A percentile compares a stretch with the other conserved stretches of the same genome.
phyloP scores from a whole-genome alignment of 2,888 invertebrate species.

The Stenurella melanura region DNA sequence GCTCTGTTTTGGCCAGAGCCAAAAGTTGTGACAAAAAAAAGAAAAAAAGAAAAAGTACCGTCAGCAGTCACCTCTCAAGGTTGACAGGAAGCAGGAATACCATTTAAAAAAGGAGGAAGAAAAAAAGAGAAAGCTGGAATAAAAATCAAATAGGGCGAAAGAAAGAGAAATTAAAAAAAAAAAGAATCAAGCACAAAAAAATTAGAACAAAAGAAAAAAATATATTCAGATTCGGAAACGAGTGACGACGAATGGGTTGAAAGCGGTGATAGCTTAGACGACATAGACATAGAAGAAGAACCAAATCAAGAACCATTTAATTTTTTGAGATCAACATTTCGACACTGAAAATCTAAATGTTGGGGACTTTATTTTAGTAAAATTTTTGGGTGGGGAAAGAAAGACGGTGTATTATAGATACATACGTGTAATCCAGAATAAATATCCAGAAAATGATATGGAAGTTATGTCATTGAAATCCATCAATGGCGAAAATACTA shows the following conservation, averaged over 20 bases:
- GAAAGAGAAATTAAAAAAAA: not conserved
- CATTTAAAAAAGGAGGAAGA: not conserved
- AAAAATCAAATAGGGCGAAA: not conserved
- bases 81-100: not conserved
- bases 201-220: not conserved
- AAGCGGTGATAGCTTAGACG: not conserved
- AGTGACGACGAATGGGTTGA: not conserved
- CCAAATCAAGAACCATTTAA: not conserved
- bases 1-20: not conserved
- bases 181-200: not conserved
- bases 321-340: not conserved
- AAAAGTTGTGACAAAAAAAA: not conserved
- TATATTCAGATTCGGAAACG: not conserved
- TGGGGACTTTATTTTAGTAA: not conserved
- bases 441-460: not conserved
- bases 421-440: not conserved
- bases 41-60: not conserved
- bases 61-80: not conserved
- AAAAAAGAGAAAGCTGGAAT: slow-evolving; percentile 4
- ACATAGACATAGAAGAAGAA: not conserved
- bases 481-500: not conserved
- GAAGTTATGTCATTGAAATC: not conserved
- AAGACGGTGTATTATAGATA: not conserved
- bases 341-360: not conserved
- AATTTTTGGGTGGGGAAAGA: not conserved